Conservation (phyloP, 2,888 invertebrate genomes). For the Mechanitis mazaeus region DNA sequence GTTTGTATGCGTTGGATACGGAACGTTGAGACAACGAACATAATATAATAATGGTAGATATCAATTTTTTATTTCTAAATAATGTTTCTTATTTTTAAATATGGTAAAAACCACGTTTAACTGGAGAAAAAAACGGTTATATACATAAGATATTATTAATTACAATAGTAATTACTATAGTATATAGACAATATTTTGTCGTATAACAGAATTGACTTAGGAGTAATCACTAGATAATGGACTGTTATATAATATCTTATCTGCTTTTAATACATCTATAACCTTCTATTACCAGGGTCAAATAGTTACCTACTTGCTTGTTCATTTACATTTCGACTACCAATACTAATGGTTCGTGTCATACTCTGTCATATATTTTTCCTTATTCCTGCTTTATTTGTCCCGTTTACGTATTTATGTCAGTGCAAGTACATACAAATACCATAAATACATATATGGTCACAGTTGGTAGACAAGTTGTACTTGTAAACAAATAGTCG, state of each 20-base stretch:
- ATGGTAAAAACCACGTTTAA: no score
- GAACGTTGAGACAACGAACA: constrained; percentile 6
- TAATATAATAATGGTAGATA: not conserved
- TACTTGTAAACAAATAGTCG: not conserved
- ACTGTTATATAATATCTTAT: constrained; percentile 9
- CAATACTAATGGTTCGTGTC: constrained; percentile 9
- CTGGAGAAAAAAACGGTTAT: no score
- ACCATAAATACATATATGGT: constrained; percentile 14
- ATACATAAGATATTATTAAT: no score
- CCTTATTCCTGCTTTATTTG: constrained; percentile 25
- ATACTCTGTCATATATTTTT: constrained; percentile 17
- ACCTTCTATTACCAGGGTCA: constrained; percentile 15
- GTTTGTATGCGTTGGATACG: constrained; percentile 28
- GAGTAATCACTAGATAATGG: no score
- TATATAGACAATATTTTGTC: no score
- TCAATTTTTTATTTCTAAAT: not conserved
- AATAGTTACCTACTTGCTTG: constrained; percentile 4
- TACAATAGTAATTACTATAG: no score
- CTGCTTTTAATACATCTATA: constrained; percentile 9
- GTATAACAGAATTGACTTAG: no score
- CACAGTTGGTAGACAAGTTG: not conserved
- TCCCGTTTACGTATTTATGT: constrained; percentile 22
- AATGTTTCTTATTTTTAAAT: no score
- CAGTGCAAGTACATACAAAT: constrained; percentile 26
- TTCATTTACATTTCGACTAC: constrained; percentile 15